phyloP scores from a whole-genome alignment of 2,113 vertebrate species.

The Centrocercus urophasianus region DNA sequence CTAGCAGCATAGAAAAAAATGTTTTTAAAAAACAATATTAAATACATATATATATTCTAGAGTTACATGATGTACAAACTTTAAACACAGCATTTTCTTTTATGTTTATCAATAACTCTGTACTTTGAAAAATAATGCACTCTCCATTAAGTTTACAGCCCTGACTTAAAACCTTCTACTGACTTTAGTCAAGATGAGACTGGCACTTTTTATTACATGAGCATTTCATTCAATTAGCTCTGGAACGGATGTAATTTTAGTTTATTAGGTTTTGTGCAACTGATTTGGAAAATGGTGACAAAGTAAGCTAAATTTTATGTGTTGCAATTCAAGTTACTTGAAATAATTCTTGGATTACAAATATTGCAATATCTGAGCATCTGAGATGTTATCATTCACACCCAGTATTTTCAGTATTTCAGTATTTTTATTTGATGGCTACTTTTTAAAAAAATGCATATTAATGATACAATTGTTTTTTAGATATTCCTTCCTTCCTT shows the following conservation, averaged over 20 bases:
- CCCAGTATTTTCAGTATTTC: not conserved
- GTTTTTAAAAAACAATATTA: not conserved
- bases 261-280: constrained; percentile 19
- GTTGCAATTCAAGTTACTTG: not conserved
- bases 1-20: not conserved
- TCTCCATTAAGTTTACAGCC: not conserved
- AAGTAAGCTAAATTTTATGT: constrained; percentile 15
- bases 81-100: not conserved
- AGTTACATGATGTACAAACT: not conserved
- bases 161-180: not conserved
- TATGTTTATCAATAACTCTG: not conserved
- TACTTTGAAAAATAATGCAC: not conserved
- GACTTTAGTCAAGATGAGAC: not conserved
- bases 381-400: not conserved
- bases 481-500: not conserved
- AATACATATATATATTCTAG: not conserved
- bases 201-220: not conserved
- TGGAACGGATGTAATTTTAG: constrained; percentile 14
- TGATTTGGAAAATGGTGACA: constrained; percentile 5
- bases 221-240: constrained; percentile 13
- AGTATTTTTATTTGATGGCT: not conserved
- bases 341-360: not conserved
- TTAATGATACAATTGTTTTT: not conserved
- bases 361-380: not conserved
- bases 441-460: not conserved